phyloP scores from a whole-genome alignment of 2,888 invertebrate genomes.

The Dryomyza anilis region DNA sequence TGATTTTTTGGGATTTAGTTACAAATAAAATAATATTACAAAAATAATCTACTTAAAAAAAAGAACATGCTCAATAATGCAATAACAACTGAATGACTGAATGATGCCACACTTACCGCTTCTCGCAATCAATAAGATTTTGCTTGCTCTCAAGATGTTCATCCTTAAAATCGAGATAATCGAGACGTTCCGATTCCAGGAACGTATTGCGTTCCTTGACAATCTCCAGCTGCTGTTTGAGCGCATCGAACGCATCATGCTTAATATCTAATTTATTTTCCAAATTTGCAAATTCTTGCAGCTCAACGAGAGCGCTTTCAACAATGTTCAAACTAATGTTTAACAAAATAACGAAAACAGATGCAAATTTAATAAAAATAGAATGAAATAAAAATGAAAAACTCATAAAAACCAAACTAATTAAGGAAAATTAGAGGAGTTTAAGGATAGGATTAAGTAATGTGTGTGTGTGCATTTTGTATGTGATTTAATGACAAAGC shows the following conservation, averaged over 20 bases:
- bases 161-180: slow-evolving; percentile 32
- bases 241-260: slow-evolving; percentile 41
- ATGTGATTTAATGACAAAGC: no score
- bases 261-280: slow-evolving; percentile 64
- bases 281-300: slow-evolving; percentile 66
- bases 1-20: no score
- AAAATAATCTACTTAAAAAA: not conserved
- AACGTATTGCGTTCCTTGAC: slow-evolving; percentile 37
- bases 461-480: no score
- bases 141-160: slow-evolving; percentile 28
- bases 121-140: slow-evolving; percentile 34
- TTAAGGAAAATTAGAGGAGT: not conserved
- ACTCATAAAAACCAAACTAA: no score
- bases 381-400: not conserved
- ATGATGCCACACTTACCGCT: slow-evolving; percentile 38
- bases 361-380: no score
- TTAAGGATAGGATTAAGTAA: not conserved
- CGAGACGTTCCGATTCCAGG: slow-evolving; percentile 39
- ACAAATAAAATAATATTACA: no score
- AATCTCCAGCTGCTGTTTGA: slow-evolving; percentile 40
- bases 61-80: not conserved
- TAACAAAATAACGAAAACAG: no score
- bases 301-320: slow-evolving; percentile 64
- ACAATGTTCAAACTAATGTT: slow-evolving; percentile 62
- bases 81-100: not conserved